Evolutionary conservation across 2,113 vertebrate genomes (phyloP), one percentile per base, ranked within the genome.

Genomic region (Rhinichthys klamathensis): DNA sequence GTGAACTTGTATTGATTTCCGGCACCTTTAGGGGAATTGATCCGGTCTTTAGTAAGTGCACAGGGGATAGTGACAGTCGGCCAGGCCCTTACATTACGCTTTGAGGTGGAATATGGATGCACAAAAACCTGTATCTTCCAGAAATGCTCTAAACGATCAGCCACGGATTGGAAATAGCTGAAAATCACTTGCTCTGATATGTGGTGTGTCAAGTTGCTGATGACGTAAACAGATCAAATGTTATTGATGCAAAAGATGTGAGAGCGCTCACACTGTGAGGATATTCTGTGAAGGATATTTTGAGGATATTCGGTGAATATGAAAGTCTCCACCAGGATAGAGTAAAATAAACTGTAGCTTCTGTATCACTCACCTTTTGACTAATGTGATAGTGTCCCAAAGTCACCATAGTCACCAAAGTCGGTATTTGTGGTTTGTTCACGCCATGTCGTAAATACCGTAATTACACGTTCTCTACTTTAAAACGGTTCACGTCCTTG

Each of bases 1-100:
- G 61, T 72, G 82, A 75, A 79, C 51, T 78, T 63, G 3, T 86
- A 79, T 83, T 84, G 82, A 85, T 87, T 76, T 49, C 46, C 21
- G 3, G 35, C 18, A 84, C 63, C 41, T 84, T 18, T 44, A 15
- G 27, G 21, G n/a, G n/a, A 44, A 65, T 9, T 60, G 46, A 44
- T 15, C 70, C 10, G 2, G 32, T 12, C 18, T 70, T 41, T 21
- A 16, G 8, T 8, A 41, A 38, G 35, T 51, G 49, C 49, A 51
- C 49, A 51, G 49, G 49, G 15, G 49, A 51, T 51, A 11, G 21
- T 65, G 15, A 9, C 27, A 21, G 32, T 35, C 5, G 49, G 49
- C 49, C 49, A 51, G 13, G 4, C 4, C 13, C 49, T 49, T 49
- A 1, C 13, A 8, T 38, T 38, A 18, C 18, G 15, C 16, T 16